Percentiles rank a stretch among this genome's conserved stretches.
Evolutionary conservation across 2,888 invertebrate genomes (phyloP).

Genomic region (Pantelozetes paolii): DNA sequence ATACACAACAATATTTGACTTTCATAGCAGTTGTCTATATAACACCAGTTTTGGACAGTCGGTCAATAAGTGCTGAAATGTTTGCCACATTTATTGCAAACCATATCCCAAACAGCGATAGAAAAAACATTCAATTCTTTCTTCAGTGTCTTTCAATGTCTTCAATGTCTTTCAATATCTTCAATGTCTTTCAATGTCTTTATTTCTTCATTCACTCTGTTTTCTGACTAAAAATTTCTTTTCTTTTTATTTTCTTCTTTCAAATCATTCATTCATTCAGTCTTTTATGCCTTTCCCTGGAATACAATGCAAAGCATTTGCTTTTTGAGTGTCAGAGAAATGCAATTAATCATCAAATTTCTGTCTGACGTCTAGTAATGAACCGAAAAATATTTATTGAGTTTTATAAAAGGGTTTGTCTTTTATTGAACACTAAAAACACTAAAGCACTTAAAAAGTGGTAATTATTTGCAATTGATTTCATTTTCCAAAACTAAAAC

Average conservation of each 20-base stretch:
- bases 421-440: neutral
- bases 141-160: no score
- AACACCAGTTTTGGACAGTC: neutral
- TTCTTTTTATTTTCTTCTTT: no score
- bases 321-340: neutral
- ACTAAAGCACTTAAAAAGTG: no score
- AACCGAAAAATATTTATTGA: slow-evolving; percentile 24
- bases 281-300: neutral
- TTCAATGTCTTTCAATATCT: no score
- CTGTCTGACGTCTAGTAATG: slow-evolving; percentile 8
- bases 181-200: no score
- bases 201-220: no score
- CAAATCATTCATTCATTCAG: no score
- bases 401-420: neutral
- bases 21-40: neutral
- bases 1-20: neutral
- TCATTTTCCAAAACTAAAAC: neutral
- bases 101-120: no score
- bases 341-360: slow-evolving; percentile 16
- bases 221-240: no score
- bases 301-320: neutral
- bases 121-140: no score
- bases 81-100: no score
- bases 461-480: slow-evolving; percentile 3
- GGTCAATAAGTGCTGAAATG: no score